Conservation (phyloP, 1,140 invertebrate genomes). For the Drosophila tani region DNA sequence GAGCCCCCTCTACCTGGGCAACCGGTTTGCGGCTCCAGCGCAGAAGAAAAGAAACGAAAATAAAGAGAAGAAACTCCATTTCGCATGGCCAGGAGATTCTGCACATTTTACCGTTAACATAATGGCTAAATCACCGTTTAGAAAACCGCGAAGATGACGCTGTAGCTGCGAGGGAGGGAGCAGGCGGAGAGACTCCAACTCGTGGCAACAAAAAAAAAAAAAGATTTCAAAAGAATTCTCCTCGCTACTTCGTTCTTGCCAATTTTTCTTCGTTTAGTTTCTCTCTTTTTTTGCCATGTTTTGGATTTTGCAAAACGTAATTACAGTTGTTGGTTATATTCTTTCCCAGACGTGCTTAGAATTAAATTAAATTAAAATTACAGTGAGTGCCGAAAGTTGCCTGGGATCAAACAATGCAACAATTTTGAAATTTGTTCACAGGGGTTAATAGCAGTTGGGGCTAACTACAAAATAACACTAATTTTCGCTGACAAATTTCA, state of each 20-base stretch:
- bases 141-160: constrained; percentile 63
- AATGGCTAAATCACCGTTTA: constrained; percentile 84
- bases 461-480: neutral
- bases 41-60: neutral
- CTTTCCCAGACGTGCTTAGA: constrained; percentile 69
- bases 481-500: neutral
- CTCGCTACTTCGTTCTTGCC: constrained; percentile 37
- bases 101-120: constrained; percentile 78
- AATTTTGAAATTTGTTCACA: constrained; percentile 17
- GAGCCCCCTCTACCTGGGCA: constrained; percentile 17
- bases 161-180: constrained; percentile 25
- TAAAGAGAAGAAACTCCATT: constrained; percentile 44
- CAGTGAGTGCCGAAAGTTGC: constrained; percentile 33
- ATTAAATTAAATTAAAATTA: constrained; percentile 78
- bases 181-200: constrained; percentile 3
- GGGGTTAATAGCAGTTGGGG: neutral
- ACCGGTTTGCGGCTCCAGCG: constrained; percentile 26
- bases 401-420: constrained; percentile 15
- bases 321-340: constrained; percentile 66
- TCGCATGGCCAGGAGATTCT: constrained; percentile 63
- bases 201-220: constrained; percentile 11
- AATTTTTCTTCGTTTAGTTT: constrained; percentile 26
- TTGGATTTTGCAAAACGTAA: constrained; percentile 58
- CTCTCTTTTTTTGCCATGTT: constrained; percentile 20
- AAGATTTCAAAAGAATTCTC: constrained; percentile 55